Evolutionary conservation across 1,140 invertebrate species (phyloP).

Genomic region (Himalopsyche phryganea): DNA sequence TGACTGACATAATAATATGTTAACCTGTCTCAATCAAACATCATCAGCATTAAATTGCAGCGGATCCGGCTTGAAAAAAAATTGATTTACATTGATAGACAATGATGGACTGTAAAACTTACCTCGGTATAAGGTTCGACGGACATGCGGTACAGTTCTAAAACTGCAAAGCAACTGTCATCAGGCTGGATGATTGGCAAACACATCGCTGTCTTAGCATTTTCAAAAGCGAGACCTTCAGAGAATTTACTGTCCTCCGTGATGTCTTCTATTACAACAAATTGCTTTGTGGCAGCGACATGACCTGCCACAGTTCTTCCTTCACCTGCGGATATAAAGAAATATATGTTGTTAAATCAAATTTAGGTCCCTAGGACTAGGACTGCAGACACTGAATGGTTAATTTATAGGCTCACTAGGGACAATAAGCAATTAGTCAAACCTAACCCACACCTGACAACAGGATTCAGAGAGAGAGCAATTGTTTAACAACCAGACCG

Average conservation of each 20-base stretch:
- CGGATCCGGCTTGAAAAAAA: too few relatives aligned
- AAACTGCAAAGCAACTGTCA: slow-evolving; percentile 52
- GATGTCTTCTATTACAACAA: slow-evolving; percentile 50
- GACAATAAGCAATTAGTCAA: neutral
- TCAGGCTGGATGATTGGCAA: slow-evolving; percentile 54
- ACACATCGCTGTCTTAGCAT: slow-evolving; percentile 53
- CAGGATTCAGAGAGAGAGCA: too few relatives aligned
- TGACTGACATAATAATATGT: too few relatives aligned
- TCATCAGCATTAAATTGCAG: too few relatives aligned
- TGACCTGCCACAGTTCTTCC: slow-evolving; percentile 52
- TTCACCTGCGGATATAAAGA: slow-evolving; percentile 36
- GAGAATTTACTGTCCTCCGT: slow-evolving; percentile 50
- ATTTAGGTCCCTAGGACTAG: neutral
- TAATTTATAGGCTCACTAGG: slow-evolving; percentile 1
- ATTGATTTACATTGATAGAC: too few relatives aligned
- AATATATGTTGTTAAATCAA: neutral
- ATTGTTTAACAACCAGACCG: too few relatives aligned
- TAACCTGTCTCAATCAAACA: too few relatives aligned
- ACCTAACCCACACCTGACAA: neutral
- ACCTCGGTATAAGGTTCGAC: slow-evolving; percentile 38
- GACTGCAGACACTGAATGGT: neutral
- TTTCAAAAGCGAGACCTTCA: slow-evolving; percentile 47
- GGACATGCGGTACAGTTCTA: slow-evolving; percentile 50
- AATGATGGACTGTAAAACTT: neutral
- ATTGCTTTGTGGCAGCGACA: slow-evolving; percentile 52